A percentile compares a stretch with the other conserved stretches of the same genome.
These are phyloP conservation scores for Orgyia antiqua DNA, from an alignment of 2,888 invertebrate species.

Conservation along the genomic window DNA sequence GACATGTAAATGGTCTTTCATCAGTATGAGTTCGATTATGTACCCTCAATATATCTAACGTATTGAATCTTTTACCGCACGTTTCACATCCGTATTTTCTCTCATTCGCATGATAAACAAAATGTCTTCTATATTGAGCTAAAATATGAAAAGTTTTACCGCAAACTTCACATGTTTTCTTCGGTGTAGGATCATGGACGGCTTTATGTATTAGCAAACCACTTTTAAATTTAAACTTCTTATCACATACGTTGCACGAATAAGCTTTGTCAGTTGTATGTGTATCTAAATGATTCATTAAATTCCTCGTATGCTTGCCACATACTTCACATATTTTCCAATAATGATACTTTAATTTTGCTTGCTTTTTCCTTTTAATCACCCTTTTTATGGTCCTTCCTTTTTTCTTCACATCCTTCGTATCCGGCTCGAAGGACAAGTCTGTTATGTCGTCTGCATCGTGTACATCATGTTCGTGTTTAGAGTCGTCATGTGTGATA, in stretches of 20 bases:
- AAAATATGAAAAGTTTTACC: slow-evolving; percentile 73
- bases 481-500: slow-evolving; percentile 14
- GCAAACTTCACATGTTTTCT: slow-evolving; percentile 73
- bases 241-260: slow-evolving; percentile 65
- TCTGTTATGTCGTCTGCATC: slow-evolving; percentile 29
- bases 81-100: slow-evolving; percentile 70
- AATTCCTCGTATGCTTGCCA: slow-evolving; percentile 62
- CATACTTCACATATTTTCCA: slow-evolving; percentile 70
- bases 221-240: slow-evolving; percentile 70
- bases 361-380: slow-evolving; percentile 34
- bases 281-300: slow-evolving; percentile 60
- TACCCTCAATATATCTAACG: slow-evolving; percentile 67
- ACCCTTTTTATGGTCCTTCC: slow-evolving; percentile 26
- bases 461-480: slow-evolving; percentile 22
- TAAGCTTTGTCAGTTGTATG: slow-evolving; percentile 58
- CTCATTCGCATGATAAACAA: slow-evolving; percentile 73
- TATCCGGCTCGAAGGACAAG: slow-evolving; percentile 28
- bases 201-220: slow-evolving; percentile 65
- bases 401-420: slow-evolving; percentile 13
- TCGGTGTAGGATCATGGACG: slow-evolving; percentile 63
- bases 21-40: slow-evolving; percentile 72
- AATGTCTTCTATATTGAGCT: slow-evolving; percentile 70
- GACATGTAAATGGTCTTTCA: slow-evolving; percentile 63
- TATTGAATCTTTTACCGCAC: slow-evolving; percentile 75
- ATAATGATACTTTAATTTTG: slow-evolving; percentile 57